Percentiles rank a stretch among this genome's conserved stretches.
Conservation (phyloP, 2,888 invertebrate species). For the Helicoverpa assulta region DNA sequence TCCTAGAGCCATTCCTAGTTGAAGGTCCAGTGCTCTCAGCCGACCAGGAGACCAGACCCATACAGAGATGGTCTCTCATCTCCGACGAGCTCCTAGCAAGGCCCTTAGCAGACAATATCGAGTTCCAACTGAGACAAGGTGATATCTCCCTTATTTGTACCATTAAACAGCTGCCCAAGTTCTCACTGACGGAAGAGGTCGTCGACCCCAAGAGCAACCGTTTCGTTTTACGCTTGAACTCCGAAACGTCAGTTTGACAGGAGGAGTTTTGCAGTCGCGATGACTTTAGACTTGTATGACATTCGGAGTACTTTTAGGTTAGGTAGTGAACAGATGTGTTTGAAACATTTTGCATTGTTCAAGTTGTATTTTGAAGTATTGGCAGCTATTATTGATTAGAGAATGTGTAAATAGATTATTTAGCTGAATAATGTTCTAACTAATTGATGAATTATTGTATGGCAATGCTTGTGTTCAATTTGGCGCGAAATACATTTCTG, state of each 20-base stretch:
- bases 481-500: constrained; percentile 38
- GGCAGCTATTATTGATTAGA: not conserved
- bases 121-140: constrained; percentile 97
- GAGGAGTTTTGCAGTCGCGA: constrained; percentile 75
- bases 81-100: constrained; percentile 97
- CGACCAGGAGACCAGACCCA: constrained; percentile 94
- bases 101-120: constrained; percentile 94
- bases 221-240: constrained; percentile 97
- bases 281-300: constrained; percentile 84
- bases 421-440: constrained; percentile 6
- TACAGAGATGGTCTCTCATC: constrained; percentile 99
- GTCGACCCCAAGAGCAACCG: constrained; percentile 98
- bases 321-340: constrained; percentile 40
- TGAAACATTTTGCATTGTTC: not conserved
- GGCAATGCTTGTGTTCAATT: constrained; percentile 43
- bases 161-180: constrained; percentile 96
- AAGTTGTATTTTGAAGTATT: not conserved
- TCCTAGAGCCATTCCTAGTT: constrained; percentile 97
- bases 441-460: not conserved
- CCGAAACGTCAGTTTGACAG: constrained; percentile 98
- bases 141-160: constrained; percentile 97
- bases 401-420: constrained; percentile 27
- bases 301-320: constrained; percentile 74
- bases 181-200: constrained; percentile 98
- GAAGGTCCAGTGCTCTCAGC: constrained; percentile 96